Percentiles rank a stretch among this genome's conserved stretches.
Evolutionary conservation across 2,888 invertebrate genomes (phyloP).

Genomic region (Acanthacorydalis orientalis): DNA sequence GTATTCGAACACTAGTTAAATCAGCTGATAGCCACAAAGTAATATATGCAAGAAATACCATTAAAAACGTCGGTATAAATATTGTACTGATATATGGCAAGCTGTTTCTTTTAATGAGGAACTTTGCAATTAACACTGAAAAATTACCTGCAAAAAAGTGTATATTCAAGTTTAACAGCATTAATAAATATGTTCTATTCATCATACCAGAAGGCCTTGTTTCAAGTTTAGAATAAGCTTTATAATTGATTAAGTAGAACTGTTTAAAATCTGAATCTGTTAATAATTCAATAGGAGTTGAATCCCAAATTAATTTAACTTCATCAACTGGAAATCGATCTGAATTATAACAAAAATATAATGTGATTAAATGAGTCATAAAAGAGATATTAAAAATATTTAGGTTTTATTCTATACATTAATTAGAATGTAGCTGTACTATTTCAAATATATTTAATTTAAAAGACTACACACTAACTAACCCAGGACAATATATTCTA

Average conservation of each 20-base stretch:
- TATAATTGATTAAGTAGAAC: slow-evolving; percentile 14
- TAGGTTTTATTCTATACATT: too few species aligned
- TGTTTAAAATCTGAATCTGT: slow-evolving; percentile 10
- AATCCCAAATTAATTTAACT: slow-evolving; percentile 15
- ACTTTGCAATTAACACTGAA: slow-evolving; percentile 9
- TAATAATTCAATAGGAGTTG: slow-evolving; percentile 10
- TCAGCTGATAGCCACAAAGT: slow-evolving; percentile 12
- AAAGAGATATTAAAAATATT: too few species aligned
- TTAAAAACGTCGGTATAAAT: slow-evolving; percentile 12
- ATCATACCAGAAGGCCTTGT: slow-evolving; percentile 12
- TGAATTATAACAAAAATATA: slow-evolving; percentile 8
- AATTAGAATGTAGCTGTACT: too few species aligned
- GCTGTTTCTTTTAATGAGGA: slow-evolving; percentile 12
- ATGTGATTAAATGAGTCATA: too few species aligned
- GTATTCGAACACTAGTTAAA: background rate
- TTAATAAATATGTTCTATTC: too few species aligned
- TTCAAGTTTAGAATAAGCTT: slow-evolving; percentile 12
- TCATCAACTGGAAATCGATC: slow-evolving; percentile 18
- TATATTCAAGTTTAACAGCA: too few species aligned
- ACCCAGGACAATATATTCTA: background rate
- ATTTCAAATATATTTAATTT: too few species aligned
- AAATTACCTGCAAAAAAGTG: too few species aligned
- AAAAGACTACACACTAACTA: too few species aligned
- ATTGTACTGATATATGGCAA: slow-evolving; percentile 13
- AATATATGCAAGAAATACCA: slow-evolving; percentile 13